Percentiles rank a stretch among this genome's conserved stretches.
Evolutionary conservation across 2,113 vertebrate genomes (phyloP).

Genomic region (Gymnarchus niloticus): DNA sequence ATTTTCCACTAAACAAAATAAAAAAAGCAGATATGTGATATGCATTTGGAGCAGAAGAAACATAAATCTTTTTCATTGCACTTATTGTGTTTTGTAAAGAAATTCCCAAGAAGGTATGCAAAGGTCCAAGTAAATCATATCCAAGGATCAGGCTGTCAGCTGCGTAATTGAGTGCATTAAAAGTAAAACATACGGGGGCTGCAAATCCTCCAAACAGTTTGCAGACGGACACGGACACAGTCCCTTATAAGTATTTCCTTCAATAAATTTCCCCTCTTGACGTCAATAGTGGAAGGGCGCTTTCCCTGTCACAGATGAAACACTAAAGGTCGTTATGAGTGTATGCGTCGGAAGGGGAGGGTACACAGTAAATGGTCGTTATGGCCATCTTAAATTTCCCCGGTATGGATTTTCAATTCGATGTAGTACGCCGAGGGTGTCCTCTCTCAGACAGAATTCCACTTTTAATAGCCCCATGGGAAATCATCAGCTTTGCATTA

Average conservation of each 20-base stretch:
- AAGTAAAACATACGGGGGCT: background rate
- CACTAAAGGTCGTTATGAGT: conserved; percentile 2
- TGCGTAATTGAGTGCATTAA: conserved; percentile 4
- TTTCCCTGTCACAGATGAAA: background rate
- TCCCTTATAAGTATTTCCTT: background rate
- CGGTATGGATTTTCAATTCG: conserved; percentile 24
- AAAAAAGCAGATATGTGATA: background rate
- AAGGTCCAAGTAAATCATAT: background rate
- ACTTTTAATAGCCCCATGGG: conserved; percentile 41
- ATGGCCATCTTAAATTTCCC: conserved; percentile 29
- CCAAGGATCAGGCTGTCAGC: background rate
- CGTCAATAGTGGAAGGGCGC: background rate
- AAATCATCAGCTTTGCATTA: conserved; percentile 44
- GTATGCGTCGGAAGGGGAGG: background rate
- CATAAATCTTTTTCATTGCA: background rate
- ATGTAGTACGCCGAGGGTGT: conserved; percentile 6
- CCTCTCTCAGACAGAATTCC: conserved; percentile 27
- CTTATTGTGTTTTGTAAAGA: background rate
- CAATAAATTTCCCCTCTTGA: background rate
- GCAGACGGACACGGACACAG: background rate
- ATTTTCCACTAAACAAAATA: background rate
- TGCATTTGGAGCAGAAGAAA: background rate
- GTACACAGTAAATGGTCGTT: background rate
- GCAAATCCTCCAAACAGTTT: conserved; percentile 16
- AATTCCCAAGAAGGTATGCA: background rate